Evolutionary conservation across 1,140 invertebrate genomes (phyloP).

Genomic region (Orchestia grillus): DNA sequence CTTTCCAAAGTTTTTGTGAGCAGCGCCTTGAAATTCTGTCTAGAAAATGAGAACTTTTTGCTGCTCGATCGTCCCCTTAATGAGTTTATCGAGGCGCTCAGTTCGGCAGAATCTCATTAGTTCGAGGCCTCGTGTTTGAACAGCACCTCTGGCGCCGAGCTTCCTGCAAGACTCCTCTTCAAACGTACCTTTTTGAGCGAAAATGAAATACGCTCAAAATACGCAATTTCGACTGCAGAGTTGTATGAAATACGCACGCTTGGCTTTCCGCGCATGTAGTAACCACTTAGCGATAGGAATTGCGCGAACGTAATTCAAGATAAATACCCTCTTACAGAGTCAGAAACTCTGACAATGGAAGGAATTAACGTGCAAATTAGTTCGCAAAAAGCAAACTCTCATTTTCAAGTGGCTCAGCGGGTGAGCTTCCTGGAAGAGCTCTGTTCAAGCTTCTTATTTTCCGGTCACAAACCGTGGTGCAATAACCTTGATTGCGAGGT

Average conservation of each 20-base stretch:
- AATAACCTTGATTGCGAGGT: too few relatives aligned
- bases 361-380: neutral
- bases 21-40: neutral
- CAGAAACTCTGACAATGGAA: neutral
- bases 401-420: neutral
- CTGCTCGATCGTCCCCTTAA: conserved; percentile 2
- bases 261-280: neutral
- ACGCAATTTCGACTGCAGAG: neutral
- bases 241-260: neutral
- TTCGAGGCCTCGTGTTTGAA: neutral
- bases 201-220: neutral
- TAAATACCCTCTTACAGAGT: neutral
- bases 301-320: neutral
- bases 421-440: neutral
- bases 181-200: neutral
- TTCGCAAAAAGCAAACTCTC: neutral
- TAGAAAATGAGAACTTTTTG: conserved; percentile 23
- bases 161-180: neutral
- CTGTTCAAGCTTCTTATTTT: too few relatives aligned
- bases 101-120: neutral
- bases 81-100: conserved; percentile 36
- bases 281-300: neutral
- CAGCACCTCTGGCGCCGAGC: neutral
- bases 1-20: neutral
- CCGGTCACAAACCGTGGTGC: too few relatives aligned